Percentiles rank a stretch among this genome's conserved stretches.
These are phyloP conservation scores for Ceramica pisi DNA, from an alignment of 2,888 invertebrate species.

Conservation along the genomic window DNA sequence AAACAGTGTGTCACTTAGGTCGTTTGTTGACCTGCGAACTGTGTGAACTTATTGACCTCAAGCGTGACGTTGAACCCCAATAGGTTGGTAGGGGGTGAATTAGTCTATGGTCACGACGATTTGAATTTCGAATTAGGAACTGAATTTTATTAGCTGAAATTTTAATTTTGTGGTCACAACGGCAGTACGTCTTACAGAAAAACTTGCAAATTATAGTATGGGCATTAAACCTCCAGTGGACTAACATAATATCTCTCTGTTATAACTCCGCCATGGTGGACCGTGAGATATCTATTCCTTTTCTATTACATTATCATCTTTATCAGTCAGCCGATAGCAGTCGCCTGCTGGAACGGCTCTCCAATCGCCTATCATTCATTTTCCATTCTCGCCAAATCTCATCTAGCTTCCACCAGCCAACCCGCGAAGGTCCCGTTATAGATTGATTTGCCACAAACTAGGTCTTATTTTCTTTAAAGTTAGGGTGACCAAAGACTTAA, in stretches of 20 bases:
- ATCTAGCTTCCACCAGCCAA: neutral
- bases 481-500: neutral
- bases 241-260: too few relatives aligned
- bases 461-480: neutral
- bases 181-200: too few relatives aligned
- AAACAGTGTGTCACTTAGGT: conserved; percentile 71
- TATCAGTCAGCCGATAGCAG: too few relatives aligned
- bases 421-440: neutral
- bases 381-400: too few relatives aligned
- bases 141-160: neutral
- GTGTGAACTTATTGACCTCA: conserved; percentile 68
- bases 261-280: too few relatives aligned
- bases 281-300: too few relatives aligned
- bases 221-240: too few relatives aligned
- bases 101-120: conserved; percentile 40
- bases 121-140: conserved; percentile 29
- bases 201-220: too few relatives aligned
- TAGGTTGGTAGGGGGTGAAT: conserved; percentile 49
- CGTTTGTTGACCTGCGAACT: conserved; percentile 77
- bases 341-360: too few relatives aligned
- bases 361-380: too few relatives aligned
- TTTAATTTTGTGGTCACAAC: neutral
- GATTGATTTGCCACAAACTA: neutral
- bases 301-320: too few relatives aligned
- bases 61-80: conserved; percentile 52